Percentiles rank a stretch among this genome's conserved stretches.
phyloP scores from a whole-genome alignment of 2,888 invertebrate genomes.

The Drosophila formosana region DNA sequence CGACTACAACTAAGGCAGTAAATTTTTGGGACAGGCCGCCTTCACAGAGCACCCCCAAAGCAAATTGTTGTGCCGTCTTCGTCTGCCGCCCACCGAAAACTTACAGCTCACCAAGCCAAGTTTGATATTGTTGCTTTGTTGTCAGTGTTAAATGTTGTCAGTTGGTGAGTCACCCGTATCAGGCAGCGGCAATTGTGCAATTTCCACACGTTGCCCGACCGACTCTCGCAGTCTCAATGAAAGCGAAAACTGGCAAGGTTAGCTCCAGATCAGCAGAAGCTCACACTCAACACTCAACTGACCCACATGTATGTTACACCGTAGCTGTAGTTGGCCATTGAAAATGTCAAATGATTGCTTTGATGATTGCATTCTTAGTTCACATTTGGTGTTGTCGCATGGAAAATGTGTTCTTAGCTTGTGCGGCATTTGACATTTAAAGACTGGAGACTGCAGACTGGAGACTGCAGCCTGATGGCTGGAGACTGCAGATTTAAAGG shows the following conservation, averaged over 20 bases:
- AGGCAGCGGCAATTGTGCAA: constrained; percentile 61
- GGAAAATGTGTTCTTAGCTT: constrained; percentile 59
- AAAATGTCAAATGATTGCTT: constrained; percentile 56
- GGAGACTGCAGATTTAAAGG: constrained; percentile 14
- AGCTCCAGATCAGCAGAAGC: constrained; percentile 35
- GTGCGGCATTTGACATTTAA: constrained; percentile 62
- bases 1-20: constrained; percentile 9
- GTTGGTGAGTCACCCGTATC: constrained; percentile 55
- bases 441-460: constrained; percentile 27
- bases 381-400: constrained; percentile 38
- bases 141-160: constrained; percentile 27
- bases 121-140: constrained; percentile 46
- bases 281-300: constrained; percentile 40
- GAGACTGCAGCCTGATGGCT: constrained; percentile 15
- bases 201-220: constrained; percentile 37
- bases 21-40: constrained; percentile 53
- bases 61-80: constrained; percentile 34
- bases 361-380: constrained; percentile 45
- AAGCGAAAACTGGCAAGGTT: constrained; percentile 74
- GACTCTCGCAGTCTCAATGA: constrained; percentile 45
- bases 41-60: constrained; percentile 47
- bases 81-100: constrained; percentile 41
- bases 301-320: constrained; percentile 39
- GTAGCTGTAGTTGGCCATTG: constrained; percentile 24
- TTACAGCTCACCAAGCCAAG: constrained; percentile 23